Evolutionary conservation across 2,888 invertebrate species (phyloP).

Genomic region (Clanis bilineata): DNA sequence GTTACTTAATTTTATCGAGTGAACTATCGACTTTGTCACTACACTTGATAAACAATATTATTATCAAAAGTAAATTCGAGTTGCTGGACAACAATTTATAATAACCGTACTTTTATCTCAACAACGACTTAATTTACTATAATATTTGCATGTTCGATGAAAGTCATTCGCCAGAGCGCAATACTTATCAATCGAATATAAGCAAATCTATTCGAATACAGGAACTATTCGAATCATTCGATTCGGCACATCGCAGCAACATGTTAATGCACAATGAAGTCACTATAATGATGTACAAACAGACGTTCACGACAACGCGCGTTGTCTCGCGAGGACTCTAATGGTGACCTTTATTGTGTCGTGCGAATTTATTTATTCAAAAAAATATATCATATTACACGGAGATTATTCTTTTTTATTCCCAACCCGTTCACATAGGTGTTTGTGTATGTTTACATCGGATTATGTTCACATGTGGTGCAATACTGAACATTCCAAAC

Average conservation of each 20-base stretch:
- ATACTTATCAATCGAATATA: background rate
- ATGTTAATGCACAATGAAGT: conserved; percentile 73
- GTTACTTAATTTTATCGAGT: conserved; percentile 6
- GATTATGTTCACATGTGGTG: conserved; percentile 70
- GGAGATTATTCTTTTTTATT: conserved; percentile 34
- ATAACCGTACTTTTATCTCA: background rate
- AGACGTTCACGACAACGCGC: conserved; percentile 44
- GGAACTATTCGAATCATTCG: conserved; percentile 1
- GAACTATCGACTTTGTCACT: background rate
- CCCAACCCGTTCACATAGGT: conserved; percentile 36
- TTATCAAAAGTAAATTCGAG: background rate
- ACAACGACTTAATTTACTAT: background rate
- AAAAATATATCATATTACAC: conserved; percentile 40
- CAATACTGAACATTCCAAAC: conserved; percentile 81
- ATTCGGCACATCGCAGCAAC: background rate
- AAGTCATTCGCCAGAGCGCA: background rate
- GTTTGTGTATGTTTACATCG: conserved; percentile 55
- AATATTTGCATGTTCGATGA: background rate
- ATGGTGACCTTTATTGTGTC: conserved; percentile 78
- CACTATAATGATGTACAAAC: conserved; percentile 79
- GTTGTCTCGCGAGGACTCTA: conserved; percentile 39
- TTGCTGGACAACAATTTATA: background rate
- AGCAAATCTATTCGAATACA: background rate
- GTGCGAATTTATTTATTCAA: conserved; percentile 61
- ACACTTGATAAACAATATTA: background rate